Evolutionary conservation across 2,113 vertebrate genomes (phyloP), one percentile per base, ranked within the genome.

Genomic region (Amphiprion percula): DNA sequence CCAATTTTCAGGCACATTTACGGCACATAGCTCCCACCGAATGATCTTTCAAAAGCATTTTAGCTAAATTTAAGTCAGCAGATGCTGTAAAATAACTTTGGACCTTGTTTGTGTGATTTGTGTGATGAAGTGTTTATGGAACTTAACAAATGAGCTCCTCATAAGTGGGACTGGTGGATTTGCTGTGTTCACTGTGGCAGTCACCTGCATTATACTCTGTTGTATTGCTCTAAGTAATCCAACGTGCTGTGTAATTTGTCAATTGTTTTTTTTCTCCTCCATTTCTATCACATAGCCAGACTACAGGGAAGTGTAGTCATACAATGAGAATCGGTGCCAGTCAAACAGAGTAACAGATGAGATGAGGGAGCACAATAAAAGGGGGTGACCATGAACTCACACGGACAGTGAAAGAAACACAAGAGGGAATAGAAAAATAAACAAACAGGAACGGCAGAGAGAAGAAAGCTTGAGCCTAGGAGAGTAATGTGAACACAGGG

Each of bases 401-500:
- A 23, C n/a, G 61, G 26, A 21, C 1, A 28, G 14, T 24, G 52
- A 41, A 75, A 37, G 60, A 33, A 44, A 67, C 6, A 50, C 17
- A 49, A 61, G 7, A 47, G 37, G 5, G 21, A 24, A 17, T 7
- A 26, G 4, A 62, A 56, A 33, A 24, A 65, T n/a, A 15, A 21
- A 59, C 16, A 64, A 39, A 39, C 24, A 21, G 7, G 56, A 61
- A 78, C 10, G 2, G 33, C 3, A 21, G 37, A 53, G n/a, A 26
- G 39, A 10, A 54, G 15, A 69, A 53, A 46, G 4, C 8, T 7
- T 41, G 50, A 64, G 21, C 30, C 46, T n/a, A 30, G 17, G 30
- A 73, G 55, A 61, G 41, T 55, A 58, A 74, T 23, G 24, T 30
- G 11, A 33, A 68, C 49, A 73, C 30, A 54, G 26, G 24, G 3